These are phyloP conservation scores for Eupeodes luniger DNA, from an alignment of 2,888 invertebrate genomes.

Conservation along the genomic window DNA sequence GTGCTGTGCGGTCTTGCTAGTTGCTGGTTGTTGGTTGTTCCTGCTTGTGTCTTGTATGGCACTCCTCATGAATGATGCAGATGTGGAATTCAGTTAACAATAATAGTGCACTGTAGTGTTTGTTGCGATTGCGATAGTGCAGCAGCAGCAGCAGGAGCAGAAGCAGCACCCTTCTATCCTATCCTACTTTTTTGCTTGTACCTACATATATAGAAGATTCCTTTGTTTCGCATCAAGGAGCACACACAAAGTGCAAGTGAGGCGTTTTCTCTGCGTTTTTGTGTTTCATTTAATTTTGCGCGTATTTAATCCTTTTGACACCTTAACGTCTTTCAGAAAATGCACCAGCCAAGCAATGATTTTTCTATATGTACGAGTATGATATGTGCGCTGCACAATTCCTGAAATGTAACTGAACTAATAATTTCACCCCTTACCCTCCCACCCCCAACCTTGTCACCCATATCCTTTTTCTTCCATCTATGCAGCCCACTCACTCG, in stretches of 20 bases:
- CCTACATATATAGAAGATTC: conserved; percentile 51
- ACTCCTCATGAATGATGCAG: conserved; percentile 74
- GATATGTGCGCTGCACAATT: conserved; percentile 50
- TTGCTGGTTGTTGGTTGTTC: conserved; percentile 4
- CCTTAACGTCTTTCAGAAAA: conserved; percentile 66
- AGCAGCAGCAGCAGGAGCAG: conserved; percentile 22
- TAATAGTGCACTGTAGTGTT: conserved; percentile 62
- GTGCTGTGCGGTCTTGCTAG: conserved; percentile 70
- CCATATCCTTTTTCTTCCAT: not conserved
- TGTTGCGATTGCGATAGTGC: conserved; percentile 49
- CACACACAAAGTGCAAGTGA: conserved; percentile 69
- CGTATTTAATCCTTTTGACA: conserved; percentile 75
- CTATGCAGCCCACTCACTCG: not conserved
- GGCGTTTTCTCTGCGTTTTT: conserved; percentile 61
- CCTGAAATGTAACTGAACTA: conserved; percentile 63
- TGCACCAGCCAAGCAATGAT: conserved; percentile 42
- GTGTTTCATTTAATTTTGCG: conserved; percentile 71
- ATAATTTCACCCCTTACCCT: conserved; percentile 32
- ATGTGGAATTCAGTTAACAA: conserved; percentile 75
- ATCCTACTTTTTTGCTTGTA: not conserved
- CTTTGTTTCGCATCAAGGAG: conserved; percentile 66
- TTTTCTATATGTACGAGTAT: conserved; percentile 3
- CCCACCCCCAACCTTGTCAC: not conserved
- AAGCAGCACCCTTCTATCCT: too few relatives aligned
- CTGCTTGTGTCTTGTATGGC: conserved; percentile 34